These are phyloP conservation scores for Pseudotriccus pelzelni DNA, from an alignment of 2,797 vertebrate species.

Conservation along the genomic window DNA sequence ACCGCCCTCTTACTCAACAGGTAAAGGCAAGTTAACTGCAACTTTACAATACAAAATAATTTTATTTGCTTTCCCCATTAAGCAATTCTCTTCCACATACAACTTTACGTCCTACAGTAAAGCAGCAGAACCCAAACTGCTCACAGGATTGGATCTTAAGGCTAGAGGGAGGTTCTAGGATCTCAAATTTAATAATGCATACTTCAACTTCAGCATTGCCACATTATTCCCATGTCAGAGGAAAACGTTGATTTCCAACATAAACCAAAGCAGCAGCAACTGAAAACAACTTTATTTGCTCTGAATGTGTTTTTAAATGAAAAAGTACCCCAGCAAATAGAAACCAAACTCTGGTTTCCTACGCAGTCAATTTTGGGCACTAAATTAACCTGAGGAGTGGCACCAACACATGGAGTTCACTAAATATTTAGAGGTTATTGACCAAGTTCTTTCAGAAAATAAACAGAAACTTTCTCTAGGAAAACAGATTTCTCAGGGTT, in stretches of 20 bases:
- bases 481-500: background rate
- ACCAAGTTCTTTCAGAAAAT: background rate
- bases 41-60: background rate
- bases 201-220: no score
- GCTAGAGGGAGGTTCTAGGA: no score
- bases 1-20: background rate
- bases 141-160: no score
- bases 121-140: no score
- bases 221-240: no score
- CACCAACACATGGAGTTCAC: background rate
- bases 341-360: background rate
- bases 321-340: background rate
- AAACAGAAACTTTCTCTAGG: background rate
- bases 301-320: background rate
- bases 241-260: background rate
- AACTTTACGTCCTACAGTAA: no score
- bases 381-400: background rate
- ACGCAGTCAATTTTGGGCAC: fast-evolving
- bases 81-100: no score
- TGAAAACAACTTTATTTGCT: background rate
- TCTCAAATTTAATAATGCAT: no score
- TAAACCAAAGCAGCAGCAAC: background rate
- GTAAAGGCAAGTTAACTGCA: background rate
- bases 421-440: background rate
- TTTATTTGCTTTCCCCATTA: no score